A percentile compares a stretch with the other conserved stretches of the same genome.
phyloP scores from a whole-genome alignment of 2,888 invertebrate species.

The Axea sp. region DNA sequence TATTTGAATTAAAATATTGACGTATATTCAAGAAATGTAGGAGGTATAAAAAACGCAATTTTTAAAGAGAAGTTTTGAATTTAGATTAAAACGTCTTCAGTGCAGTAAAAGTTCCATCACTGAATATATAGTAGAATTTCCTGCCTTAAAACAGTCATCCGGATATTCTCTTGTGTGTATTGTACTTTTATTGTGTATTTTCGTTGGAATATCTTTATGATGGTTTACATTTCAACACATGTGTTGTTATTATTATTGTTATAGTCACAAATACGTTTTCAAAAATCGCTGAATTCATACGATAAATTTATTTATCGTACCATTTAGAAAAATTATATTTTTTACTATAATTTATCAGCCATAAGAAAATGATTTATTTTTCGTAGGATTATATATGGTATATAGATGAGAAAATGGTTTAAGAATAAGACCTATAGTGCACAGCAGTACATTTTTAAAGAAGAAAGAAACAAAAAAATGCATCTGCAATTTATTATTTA shows the following conservation, averaged over 20 bases:
- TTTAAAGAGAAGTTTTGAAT: constrained; percentile 28
- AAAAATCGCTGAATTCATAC: constrained; percentile 15
- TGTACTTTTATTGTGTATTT: constrained; percentile 57
- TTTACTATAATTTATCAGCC: constrained; percentile 1
- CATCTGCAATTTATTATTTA: constrained; percentile 12
- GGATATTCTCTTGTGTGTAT: constrained; percentile 46
- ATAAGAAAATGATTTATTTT: constrained; percentile 12
- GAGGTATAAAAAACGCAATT: constrained; percentile 15
- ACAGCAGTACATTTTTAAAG: neutral
- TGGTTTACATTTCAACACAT: constrained; percentile 48
- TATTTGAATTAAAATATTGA: constrained; percentile 7
- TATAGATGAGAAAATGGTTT: constrained; percentile 4
- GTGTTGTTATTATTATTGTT: constrained; percentile 56
- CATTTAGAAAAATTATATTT: constrained; percentile 11
- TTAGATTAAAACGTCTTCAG: constrained; percentile 51
- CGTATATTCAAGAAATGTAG: neutral
- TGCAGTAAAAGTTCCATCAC: constrained; percentile 46
- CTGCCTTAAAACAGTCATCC: constrained; percentile 51
- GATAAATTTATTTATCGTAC: constrained; percentile 15
- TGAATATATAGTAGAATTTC: constrained; percentile 48
- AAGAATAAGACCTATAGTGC: constrained; percentile 7
- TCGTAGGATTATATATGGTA: constrained; percentile 13
- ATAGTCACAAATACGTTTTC: constrained; percentile 41
- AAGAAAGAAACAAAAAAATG: neutral
- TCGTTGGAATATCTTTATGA: constrained; percentile 51